Evolutionary conservation across 2,113 vertebrate genomes (phyloP), one percentile per base, ranked within the genome.

Genomic region (Vidua chalybeata): DNA sequence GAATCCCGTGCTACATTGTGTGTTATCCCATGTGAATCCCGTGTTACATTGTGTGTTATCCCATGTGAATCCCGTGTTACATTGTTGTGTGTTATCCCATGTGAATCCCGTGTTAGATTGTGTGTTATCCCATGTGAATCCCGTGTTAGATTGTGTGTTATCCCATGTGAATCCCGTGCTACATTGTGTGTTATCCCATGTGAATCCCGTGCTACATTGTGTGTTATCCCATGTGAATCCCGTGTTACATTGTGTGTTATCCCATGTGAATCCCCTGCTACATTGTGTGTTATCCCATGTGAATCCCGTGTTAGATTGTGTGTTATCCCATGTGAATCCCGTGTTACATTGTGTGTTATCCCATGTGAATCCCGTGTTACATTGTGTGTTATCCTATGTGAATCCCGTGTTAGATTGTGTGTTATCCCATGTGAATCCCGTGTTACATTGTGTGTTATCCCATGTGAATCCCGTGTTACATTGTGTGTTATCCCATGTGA

Each of bases 131-230:
- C 46, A 21, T 49, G 66, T 15, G 2, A 43, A 4, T 22, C 28
- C n/a, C n/a, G n/a, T n/a, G n/a, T n/a, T n/a, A n/a, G n/a, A 52
- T 7, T 31, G 22, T 48, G 64, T 28, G 46, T 28, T 37, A 28
- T 51, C 15, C 46, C 46, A 21, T 49, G 66, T n/a, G 20, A 61
- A 35, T 80, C 3, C 0, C 18, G 4, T 0, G 1, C 28, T 49
- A 3, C 1, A 52, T 7, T 31, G 22, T 48, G 64, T 28, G 46
- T 28, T 37, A 28, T 51, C 15, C 46, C 46, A 21, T 49, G 66
- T 31, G 20, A 61, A 37, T 80, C 3, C 0, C 18, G 4, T 2
- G 11, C 27, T 46, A 6, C 2, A 46, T 18, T 67, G 31, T 35
- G n/a, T 26, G n/a, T 18, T 26, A 51, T 27, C 17, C 52, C n/a